Base-by-base conservation (phyloP, 2,797 vertebrate genomes). In the Gymnoscopelus braueri region DNA sequence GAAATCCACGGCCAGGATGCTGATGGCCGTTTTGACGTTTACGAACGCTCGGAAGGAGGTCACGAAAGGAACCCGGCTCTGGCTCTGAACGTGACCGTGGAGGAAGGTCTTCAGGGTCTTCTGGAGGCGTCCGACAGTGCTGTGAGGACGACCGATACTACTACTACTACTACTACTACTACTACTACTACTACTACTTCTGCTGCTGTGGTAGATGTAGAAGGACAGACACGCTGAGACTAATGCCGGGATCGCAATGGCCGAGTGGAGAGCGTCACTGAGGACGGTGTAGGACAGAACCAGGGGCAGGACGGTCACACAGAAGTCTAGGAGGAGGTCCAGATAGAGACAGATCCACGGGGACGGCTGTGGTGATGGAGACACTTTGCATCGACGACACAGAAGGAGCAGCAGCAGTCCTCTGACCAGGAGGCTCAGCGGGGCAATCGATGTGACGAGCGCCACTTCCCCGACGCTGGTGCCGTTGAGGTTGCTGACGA, bases 1-100 rank as follows among this genome's bases (percentile, higher is more conserved):
- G 58, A 99, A 99, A 84, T 99, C 98, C 48, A 99, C 97, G 0
- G 97, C 98, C 52, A 99, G 85, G 74, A 99, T 99, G 84, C 94
- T 95, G 84, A 99, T 92, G 49, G 95, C 92, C 0, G 97, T 98
- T 85, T 95, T 91, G 58, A 97, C 78, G 0, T 96, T 98, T 60
- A 96, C 84, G 53, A 95, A 92, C 54, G 97, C 97, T 1, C 97
- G 92, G 49, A 98, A 96, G 7, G 79, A 73, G 0, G 96, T 96
- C 77, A 99, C 82, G 47, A 96, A 96, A 26, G 97, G 97, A 56
- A 96, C 87, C 71, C 85, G 78, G 35, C 86, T 84, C 2, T 3
- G 39, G 3, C 92, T 85, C 53, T 94, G 91, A 77, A 98, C 64
- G n/a, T 60, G 63, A 0, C 73, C 84, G 69, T 91, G 82, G 58